Conservation (phyloP, 2,797 vertebrate species). For the Acrossocheilus wenchowensis region DNA sequence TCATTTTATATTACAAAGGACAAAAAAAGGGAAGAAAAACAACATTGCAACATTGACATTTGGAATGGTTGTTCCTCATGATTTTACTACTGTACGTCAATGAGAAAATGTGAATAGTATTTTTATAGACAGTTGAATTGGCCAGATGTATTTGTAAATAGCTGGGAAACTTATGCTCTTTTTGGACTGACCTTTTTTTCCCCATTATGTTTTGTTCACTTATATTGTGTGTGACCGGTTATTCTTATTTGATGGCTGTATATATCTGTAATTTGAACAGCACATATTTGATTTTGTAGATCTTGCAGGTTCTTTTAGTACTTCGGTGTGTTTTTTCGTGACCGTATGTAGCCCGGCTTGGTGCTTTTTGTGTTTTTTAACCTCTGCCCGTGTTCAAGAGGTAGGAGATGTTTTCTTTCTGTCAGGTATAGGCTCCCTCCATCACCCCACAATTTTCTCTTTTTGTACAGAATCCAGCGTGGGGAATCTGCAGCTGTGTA, state of each 20-base stretch:
- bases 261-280: slow-evolving; percentile 83
- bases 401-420: slow-evolving; percentile 79
- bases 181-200: slow-evolving; percentile 65
- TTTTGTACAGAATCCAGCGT: slow-evolving; percentile 72
- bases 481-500: slow-evolving; percentile 67
- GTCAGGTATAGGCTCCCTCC: slow-evolving; percentile 69
- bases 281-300: slow-evolving; percentile 80
- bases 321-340: slow-evolving; percentile 74
- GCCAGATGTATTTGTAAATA: slow-evolving; percentile 96
- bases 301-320: slow-evolving; percentile 74
- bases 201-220: slow-evolving; percentile 79
- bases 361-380: slow-evolving; percentile 84
- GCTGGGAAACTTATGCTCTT: slow-evolving; percentile 74
- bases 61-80: slow-evolving; percentile 65
- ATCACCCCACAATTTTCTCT: slow-evolving; percentile 62
- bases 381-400: slow-evolving; percentile 85
- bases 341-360: slow-evolving; percentile 87
- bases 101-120: slow-evolving; percentile 96
- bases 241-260: slow-evolving; percentile 76
- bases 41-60: slow-evolving; percentile 65
- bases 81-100: slow-evolving; percentile 87
- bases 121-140: slow-evolving; percentile 95
- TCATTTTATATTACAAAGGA: slow-evolving; percentile 56
- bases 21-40: slow-evolving; percentile 45
- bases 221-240: slow-evolving; percentile 73